Base-by-base conservation (phyloP, 2,888 invertebrate species). In the Mechanitis messenoides region DNA sequence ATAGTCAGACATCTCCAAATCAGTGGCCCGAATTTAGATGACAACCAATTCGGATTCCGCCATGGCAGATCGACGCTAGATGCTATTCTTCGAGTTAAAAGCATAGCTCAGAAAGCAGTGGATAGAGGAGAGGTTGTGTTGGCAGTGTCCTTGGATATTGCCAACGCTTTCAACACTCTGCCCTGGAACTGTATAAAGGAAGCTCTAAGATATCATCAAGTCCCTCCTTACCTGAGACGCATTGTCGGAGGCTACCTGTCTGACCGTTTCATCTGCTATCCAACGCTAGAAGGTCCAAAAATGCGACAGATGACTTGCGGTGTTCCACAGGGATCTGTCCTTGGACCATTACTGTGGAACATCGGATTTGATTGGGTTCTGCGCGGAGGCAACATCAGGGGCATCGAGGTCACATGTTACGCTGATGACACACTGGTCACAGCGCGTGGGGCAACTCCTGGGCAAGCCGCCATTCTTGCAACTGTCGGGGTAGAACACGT, bases 381-480 rank as follows among this genome's bases (percentile, higher is more conserved):
- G 45, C 45, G 45, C 3, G 65, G 63, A 31, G 45, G 50, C 1
- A 33, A 45, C 42, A 60, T 63, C 3, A 57, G 38, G 2, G 61
- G 67, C 4, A 33, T 62, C 31, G 28, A 35, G 11, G 61, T 67
- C 0, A 31, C 58, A 1, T 66, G 65, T n/a, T 68, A 70, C 54
- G 68, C 68, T 0, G 70, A 69, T 31, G 68, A 68, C 60, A 70
- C 68, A 0, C 62, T 69, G 11, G 63, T 67, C 3, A 60, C 58
- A 4, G 66, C 63, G 31, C 55, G 61, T n/a, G 68, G 65, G 3
- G 31, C 9, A 3, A 45, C 31, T n/a, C 59, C 46, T 50, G 4
- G 56, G 35, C 60, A 61, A 33, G 63, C 64, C 1, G 61, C 59
- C 6, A 6, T 9, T 0, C 42, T 59, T 4, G 69, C 67, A 12